These are phyloP conservation scores for Chironomus tentans DNA, from an alignment of 2,888 invertebrate genomes.

Conservation along the genomic window DNA sequence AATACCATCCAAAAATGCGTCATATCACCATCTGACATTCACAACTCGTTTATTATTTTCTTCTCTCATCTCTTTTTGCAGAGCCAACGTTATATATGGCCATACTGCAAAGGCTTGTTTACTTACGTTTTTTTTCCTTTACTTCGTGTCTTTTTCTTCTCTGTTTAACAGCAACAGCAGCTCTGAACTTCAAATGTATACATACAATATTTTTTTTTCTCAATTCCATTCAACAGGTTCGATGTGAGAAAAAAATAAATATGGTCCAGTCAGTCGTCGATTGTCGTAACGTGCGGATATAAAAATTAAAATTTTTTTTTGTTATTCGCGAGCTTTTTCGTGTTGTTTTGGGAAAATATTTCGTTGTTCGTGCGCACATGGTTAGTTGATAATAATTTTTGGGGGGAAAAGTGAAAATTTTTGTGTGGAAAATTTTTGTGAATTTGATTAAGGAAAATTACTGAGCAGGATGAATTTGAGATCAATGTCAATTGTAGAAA, in stretches of 20 bases:
- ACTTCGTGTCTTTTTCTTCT: background rate
- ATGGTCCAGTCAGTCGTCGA: conserved; percentile 20
- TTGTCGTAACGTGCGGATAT: conserved; percentile 23
- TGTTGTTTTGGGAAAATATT: background rate
- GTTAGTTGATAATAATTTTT: background rate
- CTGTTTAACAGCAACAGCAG: background rate
- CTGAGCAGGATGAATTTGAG: background rate
- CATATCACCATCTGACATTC: too few relatives aligned
- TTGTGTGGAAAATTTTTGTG: background rate
- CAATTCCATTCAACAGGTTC: conserved; percentile 3
- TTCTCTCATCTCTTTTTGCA: background rate
- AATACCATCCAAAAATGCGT: background rate
- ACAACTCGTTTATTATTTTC: background rate
- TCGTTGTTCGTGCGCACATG: background rate
- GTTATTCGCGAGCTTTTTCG: background rate
- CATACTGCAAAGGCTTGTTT: background rate
- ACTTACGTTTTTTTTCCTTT: background rate
- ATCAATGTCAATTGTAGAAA: background rate
- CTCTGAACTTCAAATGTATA: background rate
- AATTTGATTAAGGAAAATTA: background rate
- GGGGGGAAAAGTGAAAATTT: background rate
- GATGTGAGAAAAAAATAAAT: conserved; percentile 13
- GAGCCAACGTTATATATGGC: background rate
- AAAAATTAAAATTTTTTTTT: conserved; percentile 5
- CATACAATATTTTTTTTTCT: background rate